Evolutionary conservation across 2,888 invertebrate species (phyloP).

Genomic region (Synergus umbraculus): DNA sequence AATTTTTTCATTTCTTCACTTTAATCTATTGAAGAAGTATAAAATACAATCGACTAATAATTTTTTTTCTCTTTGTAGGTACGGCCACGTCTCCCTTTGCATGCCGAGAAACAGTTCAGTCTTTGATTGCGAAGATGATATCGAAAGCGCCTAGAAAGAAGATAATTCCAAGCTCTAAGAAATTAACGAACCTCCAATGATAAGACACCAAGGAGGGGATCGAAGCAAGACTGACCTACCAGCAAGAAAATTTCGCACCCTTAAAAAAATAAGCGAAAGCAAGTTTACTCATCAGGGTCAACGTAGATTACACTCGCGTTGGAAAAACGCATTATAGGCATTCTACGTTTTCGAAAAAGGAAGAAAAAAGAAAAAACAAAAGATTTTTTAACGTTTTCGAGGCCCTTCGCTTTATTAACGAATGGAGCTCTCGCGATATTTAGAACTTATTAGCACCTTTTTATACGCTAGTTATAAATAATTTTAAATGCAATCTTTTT

Average conservation of each 20-base stretch:
- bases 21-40: too few species aligned
- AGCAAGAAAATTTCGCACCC: not conserved
- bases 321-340: conserved; percentile 13
- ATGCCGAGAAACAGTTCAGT: conserved; percentile 71
- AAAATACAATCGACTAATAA: not conserved
- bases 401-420: conserved; percentile 5
- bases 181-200: conserved; percentile 42
- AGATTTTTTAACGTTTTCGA: conserved; percentile 27
- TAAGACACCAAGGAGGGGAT: conserved; percentile 36
- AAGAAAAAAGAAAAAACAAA: conserved; percentile 9
- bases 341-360: conserved; percentile 32
- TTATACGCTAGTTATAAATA: conserved; percentile 38
- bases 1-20: conserved; percentile 15
- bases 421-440: conserved; percentile 31
- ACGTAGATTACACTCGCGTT: not conserved
- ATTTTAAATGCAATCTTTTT: conserved; percentile 39
- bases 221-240: conserved; percentile 36
- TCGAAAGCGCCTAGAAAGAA: conserved; percentile 66
- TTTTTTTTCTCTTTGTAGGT: conserved; percentile 60
- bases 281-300: not conserved
- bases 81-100: conserved; percentile 72
- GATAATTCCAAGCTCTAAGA: conserved; percentile 44
- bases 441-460: conserved; percentile 29
- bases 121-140: conserved; percentile 69
- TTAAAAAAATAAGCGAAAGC: not conserved